Conservation (phyloP, 2,888 invertebrate species). For the Balanococcus diminutus region DNA sequence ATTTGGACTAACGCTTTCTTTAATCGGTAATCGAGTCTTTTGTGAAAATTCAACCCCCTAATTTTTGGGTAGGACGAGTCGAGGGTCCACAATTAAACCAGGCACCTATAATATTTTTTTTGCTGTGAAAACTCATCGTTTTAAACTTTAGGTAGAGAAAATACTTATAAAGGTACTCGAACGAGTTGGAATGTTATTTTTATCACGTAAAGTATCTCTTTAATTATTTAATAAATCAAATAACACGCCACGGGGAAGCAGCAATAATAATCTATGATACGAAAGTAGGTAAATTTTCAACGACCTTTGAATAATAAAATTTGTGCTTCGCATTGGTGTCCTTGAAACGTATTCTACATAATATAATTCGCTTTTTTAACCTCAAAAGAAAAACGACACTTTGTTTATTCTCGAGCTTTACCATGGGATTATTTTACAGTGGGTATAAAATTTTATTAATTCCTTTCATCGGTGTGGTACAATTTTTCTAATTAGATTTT, state of each 20-base stretch:
- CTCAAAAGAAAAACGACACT: background rate
- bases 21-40: background rate
- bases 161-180: background rate
- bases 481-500: too few species aligned
- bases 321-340: background rate
- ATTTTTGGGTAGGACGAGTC: too few species aligned
- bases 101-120: background rate
- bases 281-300: background rate
- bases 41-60: too few species aligned
- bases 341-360: background rate
- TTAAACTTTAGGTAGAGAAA: too few species aligned
- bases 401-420: background rate
- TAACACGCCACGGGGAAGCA: background rate
- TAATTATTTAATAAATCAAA: constrained; percentile 1
- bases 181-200: background rate
- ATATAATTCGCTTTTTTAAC: background rate
- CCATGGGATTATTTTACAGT: too few species aligned
- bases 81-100: background rate
- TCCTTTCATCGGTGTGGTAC: too few species aligned
- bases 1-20: background rate
- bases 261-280: background rate
- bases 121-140: background rate
- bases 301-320: background rate
- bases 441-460: too few species aligned
- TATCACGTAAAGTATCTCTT: background rate